Evolutionary conservation across 2,113 vertebrate genomes (phyloP), one percentile per base, ranked within the genome.

Genomic region (Myiozetetes cayanensis): DNA sequence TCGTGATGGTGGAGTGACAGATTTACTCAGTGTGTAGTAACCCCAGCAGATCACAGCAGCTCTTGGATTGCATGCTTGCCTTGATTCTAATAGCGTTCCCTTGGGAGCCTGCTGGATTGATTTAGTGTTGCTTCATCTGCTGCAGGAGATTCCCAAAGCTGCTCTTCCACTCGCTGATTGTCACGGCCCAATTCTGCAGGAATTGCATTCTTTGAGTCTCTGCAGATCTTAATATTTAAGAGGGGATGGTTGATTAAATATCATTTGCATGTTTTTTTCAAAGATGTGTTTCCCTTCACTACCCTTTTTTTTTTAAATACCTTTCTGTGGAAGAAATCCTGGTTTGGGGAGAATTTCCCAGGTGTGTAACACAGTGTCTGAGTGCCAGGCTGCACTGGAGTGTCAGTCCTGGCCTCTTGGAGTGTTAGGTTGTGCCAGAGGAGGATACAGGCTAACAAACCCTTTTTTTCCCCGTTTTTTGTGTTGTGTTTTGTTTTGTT

Each of bases 101-200:
- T 77, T 50, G 92, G 95, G 95, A 96, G 91, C 90, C 86, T 77
- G 72, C 63, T 46, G 49, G 61, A 75, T 92, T 67, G 92, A 90
- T 86, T 93, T 92, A 63, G 55, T 67, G 83, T 71, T 58, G 72
- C 72, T 80, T 85, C 80, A 14, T 88, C 78, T 94, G 68, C 86
- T 90, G 6, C 59, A 50, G 85, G 83, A 90, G 93, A 43, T 89
- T 90, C 89, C 95, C 83, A n/a, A 6, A 84, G 93, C 89, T 90
- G 76, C 80, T 94, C 35, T 79, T 94, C 43, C 66, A 66, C 22
- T 70, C 41, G 10, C 41, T 56, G 50, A 30, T 70, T 86, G 41
- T 86, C 75, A 33, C 15, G 46, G 75, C 89, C 46, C 84, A 15
- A 25, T 67, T 93, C 31, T 83, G 63, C 83, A 84, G 79, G 37